Conservation (phyloP, 2,797 vertebrate genomes). For the Manis crassicaudata region DNA sequence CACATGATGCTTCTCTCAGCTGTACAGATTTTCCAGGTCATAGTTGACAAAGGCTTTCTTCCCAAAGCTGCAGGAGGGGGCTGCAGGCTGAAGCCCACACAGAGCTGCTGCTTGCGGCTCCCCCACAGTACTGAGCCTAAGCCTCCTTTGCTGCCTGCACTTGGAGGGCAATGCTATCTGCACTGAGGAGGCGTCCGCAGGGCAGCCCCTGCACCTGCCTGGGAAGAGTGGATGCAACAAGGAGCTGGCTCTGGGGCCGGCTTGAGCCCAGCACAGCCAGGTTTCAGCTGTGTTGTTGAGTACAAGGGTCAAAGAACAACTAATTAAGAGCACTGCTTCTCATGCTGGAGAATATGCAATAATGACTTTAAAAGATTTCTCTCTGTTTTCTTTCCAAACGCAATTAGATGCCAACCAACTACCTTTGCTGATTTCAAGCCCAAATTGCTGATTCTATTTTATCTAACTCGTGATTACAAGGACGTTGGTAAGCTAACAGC, state of each 20-base stretch:
- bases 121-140: neutral
- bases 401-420: slow-evolving; percentile 47
- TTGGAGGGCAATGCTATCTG: accelerated
- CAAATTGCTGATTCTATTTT: slow-evolving; percentile 36
- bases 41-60: neutral
- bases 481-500: neutral
- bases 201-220: neutral
- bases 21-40: neutral
- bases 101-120: accelerated
- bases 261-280: neutral
- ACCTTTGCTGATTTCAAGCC: slow-evolving; percentile 39
- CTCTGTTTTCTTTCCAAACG: slow-evolving; percentile 11
- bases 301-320: slow-evolving; percentile 17
- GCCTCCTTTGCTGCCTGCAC: neutral
- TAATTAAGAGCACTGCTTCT: slow-evolving; percentile 34
- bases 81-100: neutral
- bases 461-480: neutral
- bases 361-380: slow-evolving; percentile 6
- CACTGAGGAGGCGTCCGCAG: neutral
- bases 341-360: neutral
- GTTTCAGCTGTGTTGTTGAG: neutral
- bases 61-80: neutral
- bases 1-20: neutral
- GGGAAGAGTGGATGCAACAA: neutral
- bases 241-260: neutral